Conservation (phyloP, 1,140 invertebrate species). For the Drosophila pseudoobscura region DNA sequence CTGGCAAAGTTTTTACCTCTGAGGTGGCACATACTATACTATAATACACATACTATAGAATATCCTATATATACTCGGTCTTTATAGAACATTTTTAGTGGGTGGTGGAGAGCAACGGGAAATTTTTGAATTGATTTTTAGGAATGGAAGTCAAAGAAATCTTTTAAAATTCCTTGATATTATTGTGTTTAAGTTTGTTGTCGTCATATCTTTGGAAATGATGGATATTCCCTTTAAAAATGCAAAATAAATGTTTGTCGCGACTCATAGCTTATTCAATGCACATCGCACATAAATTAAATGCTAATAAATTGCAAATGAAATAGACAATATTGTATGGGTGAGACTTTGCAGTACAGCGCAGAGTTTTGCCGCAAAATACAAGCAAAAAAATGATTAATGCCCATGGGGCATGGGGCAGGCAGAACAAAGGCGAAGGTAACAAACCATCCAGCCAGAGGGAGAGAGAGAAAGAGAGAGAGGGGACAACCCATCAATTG, state of each 20-base stretch:
- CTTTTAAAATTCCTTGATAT: neutral
- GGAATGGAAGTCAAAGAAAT: constrained; percentile 1
- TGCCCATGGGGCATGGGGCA: constrained; percentile 41
- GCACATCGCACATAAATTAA: constrained; percentile 63
- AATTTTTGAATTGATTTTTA: constrained; percentile 19
- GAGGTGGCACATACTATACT: constrained; percentile 55
- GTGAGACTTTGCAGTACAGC: neutral
- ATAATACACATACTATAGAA: constrained; percentile 15
- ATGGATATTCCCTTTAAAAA: neutral
- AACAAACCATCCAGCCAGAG: constrained; percentile 31
- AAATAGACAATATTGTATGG: constrained; percentile 31
- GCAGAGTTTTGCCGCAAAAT: constrained; percentile 43
- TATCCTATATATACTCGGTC: constrained; percentile 8
- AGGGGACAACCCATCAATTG: constrained; percentile 54
- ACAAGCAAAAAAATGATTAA: constrained; percentile 56
- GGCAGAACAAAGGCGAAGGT: constrained; percentile 34
- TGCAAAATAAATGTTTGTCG: constrained; percentile 39
- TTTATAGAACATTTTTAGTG: constrained; percentile 38
- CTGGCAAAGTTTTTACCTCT: constrained; percentile 73
- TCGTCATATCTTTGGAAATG: too few species aligned
- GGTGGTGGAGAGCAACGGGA: constrained; percentile 21
- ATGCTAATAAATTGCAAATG: constrained; percentile 66
- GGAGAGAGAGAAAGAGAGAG: neutral
- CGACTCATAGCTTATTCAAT: neutral
- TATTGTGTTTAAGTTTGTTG: neutral